phyloP scores from a whole-genome alignment of 2,113 vertebrate genomes.

The Prunella himalayana region DNA sequence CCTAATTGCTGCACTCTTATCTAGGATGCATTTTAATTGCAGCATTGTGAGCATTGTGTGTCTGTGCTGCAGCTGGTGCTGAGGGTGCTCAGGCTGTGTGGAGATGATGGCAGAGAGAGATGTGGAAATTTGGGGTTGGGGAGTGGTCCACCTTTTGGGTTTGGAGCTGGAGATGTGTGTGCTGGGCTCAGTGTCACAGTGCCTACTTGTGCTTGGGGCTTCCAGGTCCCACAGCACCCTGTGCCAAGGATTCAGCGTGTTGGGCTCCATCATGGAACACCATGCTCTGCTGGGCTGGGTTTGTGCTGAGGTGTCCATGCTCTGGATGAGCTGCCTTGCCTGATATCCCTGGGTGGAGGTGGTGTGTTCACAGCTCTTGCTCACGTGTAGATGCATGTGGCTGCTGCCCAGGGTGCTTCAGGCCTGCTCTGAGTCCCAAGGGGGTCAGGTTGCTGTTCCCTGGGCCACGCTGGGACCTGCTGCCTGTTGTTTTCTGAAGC shows the following conservation, averaged over 20 bases:
- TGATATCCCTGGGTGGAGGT: background rate
- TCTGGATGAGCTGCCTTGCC: rapidly evolving
- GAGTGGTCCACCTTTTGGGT: background rate
- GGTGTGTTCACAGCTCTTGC: background rate
- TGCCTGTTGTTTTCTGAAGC: background rate
- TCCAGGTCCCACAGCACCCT: rapidly evolving
- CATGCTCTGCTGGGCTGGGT: rapidly evolving
- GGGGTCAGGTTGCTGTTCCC: background rate
- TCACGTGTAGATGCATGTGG: rapidly evolving
- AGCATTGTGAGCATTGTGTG: background rate
- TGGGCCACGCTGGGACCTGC: rapidly evolving
- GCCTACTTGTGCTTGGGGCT: background rate
- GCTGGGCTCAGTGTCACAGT: rapidly evolving
- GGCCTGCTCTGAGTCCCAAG: rapidly evolving
- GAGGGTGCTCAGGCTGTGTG: rapidly evolving
- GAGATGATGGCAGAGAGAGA: background rate
- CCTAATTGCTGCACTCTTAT: conserved; percentile 29
- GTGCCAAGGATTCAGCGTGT: rapidly evolving
- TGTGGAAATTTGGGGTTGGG: rapidly evolving
- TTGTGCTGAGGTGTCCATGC: background rate
- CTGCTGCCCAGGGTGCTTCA: rapidly evolving
- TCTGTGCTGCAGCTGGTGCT: background rate
- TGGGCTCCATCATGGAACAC: rapidly evolving
- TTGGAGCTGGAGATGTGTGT: background rate
- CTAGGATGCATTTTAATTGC: conserved; percentile 35